phyloP scores from a whole-genome alignment of 2,113 vertebrate species.

The Phoenicopterus ruber region DNA sequence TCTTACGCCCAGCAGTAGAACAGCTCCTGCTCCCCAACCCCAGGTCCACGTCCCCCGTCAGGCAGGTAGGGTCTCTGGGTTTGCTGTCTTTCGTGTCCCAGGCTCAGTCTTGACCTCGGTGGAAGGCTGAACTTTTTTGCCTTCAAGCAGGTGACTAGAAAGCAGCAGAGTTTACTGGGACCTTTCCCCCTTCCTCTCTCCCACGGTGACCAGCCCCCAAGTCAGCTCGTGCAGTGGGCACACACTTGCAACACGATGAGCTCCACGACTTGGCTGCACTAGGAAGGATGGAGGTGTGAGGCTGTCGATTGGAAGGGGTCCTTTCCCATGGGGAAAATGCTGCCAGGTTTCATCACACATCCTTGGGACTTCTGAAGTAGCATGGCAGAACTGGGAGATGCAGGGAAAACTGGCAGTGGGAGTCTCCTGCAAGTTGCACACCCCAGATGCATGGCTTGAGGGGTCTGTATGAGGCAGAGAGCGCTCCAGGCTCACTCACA shows the following conservation, averaged over 20 bases:
- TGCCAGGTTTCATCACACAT: neutral
- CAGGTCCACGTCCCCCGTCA: neutral
- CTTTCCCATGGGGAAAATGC: neutral
- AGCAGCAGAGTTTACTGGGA: neutral
- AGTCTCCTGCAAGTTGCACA: neutral
- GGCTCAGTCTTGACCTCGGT: neutral
- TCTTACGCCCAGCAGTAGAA: neutral
- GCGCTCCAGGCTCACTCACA: neutral
- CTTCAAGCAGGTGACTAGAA: neutral
- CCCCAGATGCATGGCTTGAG: neutral
- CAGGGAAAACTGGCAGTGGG: neutral
- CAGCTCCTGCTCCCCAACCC: neutral
- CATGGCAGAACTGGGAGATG: neutral
- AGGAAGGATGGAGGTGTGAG: neutral
- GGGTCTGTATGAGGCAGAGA: neutral
- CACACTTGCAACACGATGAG: rapidly evolving
- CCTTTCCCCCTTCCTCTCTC: neutral
- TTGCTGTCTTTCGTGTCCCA: neutral
- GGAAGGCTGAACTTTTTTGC: neutral
- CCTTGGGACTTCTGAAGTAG: neutral
- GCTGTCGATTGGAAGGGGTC: neutral
- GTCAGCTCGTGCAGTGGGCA: neutral
- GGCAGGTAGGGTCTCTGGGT: neutral
- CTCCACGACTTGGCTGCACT: neutral
- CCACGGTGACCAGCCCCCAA: rapidly evolving